Conservation (phyloP, 37 sponge, comb jelly and placozoan species). For the Mnemiopsis leidyi region DNA sequence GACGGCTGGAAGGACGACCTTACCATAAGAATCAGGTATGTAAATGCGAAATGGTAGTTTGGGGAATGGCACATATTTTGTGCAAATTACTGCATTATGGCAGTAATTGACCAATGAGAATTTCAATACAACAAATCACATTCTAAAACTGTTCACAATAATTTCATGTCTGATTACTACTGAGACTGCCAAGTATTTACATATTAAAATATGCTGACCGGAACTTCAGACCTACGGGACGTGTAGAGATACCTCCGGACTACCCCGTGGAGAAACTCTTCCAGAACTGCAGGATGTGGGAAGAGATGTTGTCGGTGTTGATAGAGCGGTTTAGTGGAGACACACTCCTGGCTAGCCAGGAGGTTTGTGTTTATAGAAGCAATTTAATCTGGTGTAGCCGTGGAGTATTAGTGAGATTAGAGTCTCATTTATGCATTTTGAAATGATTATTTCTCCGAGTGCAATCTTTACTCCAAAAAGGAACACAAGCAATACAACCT, state of each 20-base stretch:
- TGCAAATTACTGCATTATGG: no score
- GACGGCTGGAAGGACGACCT: constrained; percentile 69
- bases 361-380: constrained; percentile 67
- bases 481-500: no score
- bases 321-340: constrained; percentile 84
- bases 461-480: no score
- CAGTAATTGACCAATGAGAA: no score
- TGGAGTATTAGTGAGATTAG: no score
- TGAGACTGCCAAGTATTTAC: background rate
- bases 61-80: no score
- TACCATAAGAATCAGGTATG: constrained; percentile 32
- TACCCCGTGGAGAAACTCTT: constrained; percentile 67
- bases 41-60: no score
- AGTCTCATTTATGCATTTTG: no score
- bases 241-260: constrained; percentile 23
- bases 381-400: background rate
- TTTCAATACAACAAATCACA: no score
- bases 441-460: no score
- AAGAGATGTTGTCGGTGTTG: constrained; percentile 71
- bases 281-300: constrained; percentile 74
- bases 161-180: no score
- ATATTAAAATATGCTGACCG: constrained; percentile 59
- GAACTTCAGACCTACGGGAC: constrained; percentile 66
- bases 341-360: constrained; percentile 72
- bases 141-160: no score